A percentile compares a stretch with the other conserved stretches of the same genome.
Evolutionary conservation across 37 sponge, comb jelly and placozoan species (phyloP).

Genomic region (Tethya wilhelma): DNA sequence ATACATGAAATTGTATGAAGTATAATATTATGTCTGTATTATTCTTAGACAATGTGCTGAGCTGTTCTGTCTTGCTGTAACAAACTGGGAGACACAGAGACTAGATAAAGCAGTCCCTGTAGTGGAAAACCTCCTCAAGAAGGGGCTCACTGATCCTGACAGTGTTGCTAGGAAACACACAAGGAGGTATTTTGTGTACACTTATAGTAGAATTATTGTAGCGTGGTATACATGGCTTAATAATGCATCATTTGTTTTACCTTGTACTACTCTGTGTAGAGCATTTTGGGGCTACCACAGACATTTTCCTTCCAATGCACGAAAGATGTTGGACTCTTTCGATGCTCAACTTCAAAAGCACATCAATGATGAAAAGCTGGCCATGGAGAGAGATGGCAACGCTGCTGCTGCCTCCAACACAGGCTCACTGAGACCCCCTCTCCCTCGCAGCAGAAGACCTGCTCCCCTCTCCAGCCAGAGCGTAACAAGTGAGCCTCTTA

Average conservation of each 20-base stretch:
- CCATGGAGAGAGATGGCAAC: conserved; percentile 14
- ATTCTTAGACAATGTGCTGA: conserved; percentile 19
- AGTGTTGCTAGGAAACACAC: conserved; percentile 56
- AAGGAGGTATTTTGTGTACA: conserved; percentile 31
- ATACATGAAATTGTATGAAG: not conserved
- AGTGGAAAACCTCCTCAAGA: conserved; percentile 35
- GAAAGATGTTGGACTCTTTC: conserved; percentile 44
- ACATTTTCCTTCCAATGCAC: conserved; percentile 41
- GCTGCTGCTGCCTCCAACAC: not conserved
- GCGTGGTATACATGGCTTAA: not conserved
- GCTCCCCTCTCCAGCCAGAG: conserved; percentile 10
- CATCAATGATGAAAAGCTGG: conserved; percentile 51
- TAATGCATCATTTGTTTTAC: not conserved
- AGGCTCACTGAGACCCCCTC: not conserved
- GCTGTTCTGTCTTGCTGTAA: conserved; percentile 2
- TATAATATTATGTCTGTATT: not conserved
- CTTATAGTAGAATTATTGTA: not conserved
- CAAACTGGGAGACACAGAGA: conserved; percentile 12
- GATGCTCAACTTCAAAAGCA: conserved; percentile 56
- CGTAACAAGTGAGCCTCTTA: not conserved
- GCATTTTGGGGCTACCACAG: conserved; percentile 71
- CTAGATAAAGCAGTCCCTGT: conserved; percentile 29
- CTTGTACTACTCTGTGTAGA: conserved; percentile 15
- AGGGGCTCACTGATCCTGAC: conserved; percentile 67
- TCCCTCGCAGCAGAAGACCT: not conserved